Evolutionary conservation across 2,113 vertebrate species (phyloP).

Genomic region (Astatotilapia flaviijosephi): DNA sequence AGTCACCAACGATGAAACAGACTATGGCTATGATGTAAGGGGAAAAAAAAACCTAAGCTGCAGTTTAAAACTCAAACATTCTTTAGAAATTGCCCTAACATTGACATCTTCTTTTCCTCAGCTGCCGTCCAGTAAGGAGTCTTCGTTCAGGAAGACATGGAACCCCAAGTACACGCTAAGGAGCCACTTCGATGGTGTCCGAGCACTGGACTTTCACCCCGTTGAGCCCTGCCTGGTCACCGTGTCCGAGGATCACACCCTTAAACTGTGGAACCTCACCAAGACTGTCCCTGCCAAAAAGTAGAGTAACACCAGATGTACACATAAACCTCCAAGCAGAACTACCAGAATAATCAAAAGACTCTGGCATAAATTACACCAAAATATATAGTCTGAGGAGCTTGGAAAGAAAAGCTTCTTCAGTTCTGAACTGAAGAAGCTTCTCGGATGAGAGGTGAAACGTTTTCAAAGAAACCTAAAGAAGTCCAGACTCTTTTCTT

Average conservation of each 20-base stretch:
- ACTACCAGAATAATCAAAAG: neutral
- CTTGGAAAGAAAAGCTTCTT: neutral
- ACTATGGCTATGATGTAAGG: conserved; percentile 97
- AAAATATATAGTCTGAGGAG: neutral
- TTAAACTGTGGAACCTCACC: conserved; percentile 98
- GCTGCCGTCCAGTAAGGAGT: conserved; percentile 94
- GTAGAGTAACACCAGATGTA: conserved; percentile 62
- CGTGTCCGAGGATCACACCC: conserved; percentile 96
- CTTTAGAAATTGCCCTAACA: neutral
- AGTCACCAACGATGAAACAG: conserved; percentile 92
- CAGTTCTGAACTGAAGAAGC: neutral
- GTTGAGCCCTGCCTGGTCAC: conserved; percentile 96
- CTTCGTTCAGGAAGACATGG: conserved; percentile 97
- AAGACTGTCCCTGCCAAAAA: conserved; percentile 99
- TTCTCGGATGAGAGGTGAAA: neutral
- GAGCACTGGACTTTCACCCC: conserved; percentile 94
- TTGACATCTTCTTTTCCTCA: conserved; percentile 11
- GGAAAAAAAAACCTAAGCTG: accelerated
- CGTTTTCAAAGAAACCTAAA: neutral
- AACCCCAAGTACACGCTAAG: conserved; percentile 95
- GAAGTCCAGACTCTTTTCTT: neutral
- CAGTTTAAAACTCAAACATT: neutral
- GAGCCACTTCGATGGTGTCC: conserved; percentile 96
- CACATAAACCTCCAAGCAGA: neutral
- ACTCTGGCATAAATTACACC: neutral